Base-by-base conservation (phyloP, 2,113 vertebrate species). In the Microtus pennsylvanicus region DNA sequence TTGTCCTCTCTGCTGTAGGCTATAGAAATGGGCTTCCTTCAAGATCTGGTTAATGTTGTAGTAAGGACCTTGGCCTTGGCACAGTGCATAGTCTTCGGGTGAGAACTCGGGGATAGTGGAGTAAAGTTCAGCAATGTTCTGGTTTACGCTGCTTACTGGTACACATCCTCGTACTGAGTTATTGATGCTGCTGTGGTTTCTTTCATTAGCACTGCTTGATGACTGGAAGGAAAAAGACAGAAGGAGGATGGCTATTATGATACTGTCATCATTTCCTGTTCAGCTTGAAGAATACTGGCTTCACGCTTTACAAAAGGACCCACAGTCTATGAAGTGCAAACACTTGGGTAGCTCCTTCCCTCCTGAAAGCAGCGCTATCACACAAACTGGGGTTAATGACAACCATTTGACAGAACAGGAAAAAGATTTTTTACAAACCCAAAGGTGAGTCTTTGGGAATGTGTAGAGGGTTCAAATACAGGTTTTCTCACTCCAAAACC, bases 21-120 rank as follows among this genome's bases (percentile, higher is more conserved):
- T 99, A 94, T 99, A 98, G 96, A 99, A 99, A 97, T 99, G 99
- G 78, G 99, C 99, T 89, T 99, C 99, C 98, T 98, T 99, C 98
- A 99, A 98, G 98, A 99, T 99, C 97, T 99, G 99, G 98, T 99
- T 99, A 98, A 99, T 99, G 92, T 98, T 97, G 97, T 97, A 97
- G 88, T 99, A 99, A 95, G 98, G 97, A 90, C 98, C 98, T 97
- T 98, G 98, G 96, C 97, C 98, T 97, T 98, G 98, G 96, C 97
- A 98, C 93, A 98, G 89, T 90, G 96, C 98, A 89, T 98, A 98
- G 70, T 98, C 98, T 96, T 99, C 98, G 0, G 94, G 97, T 87
- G 97, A 98, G 91, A 97, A 94, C 93, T 98, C 98, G n/a, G 97
- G 98, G 12, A 95, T 97, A 58, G 97, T 87, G 2, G 97, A 95